Conservation (phyloP, 2,888 invertebrate species). For the Actias luna region DNA sequence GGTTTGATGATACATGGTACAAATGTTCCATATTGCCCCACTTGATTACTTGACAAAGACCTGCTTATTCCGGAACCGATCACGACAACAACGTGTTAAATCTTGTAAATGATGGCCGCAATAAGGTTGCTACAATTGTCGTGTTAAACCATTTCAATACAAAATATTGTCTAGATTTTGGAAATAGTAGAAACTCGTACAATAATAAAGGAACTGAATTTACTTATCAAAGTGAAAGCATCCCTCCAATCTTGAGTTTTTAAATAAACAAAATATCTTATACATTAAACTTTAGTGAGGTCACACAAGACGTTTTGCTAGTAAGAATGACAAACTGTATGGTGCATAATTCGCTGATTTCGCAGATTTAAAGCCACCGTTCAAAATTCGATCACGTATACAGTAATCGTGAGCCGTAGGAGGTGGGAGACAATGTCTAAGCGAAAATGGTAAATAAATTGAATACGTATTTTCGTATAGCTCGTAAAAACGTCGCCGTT, state of each 20-base stretch:
- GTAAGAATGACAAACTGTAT: background rate
- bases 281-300: background rate
- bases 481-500: slow-evolving; percentile 39
- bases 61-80: no score
- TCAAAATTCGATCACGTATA: slow-evolving; percentile 26
- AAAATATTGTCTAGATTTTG: no score
- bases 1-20: no score
- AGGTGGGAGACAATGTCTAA: slow-evolving; percentile 24
- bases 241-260: no score
- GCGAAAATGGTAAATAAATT: slow-evolving; percentile 45
- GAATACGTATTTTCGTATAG: slow-evolving; percentile 44
- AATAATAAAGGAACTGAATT: background rate
- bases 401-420: slow-evolving; percentile 19
- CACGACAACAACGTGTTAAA: no score
- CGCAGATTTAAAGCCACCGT: slow-evolving; percentile 5
- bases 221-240: background rate
- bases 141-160: no score
- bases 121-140: no score
- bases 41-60: no score
- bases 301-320: background rate
- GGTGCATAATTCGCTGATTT: slow-evolving; percentile 2
- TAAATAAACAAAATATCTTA: background rate
- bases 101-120: no score
- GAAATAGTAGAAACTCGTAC: background rate
- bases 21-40: no score